Base-by-base conservation (phyloP, 1,140 invertebrate genomes). In the Triops longicaudatus region DNA sequence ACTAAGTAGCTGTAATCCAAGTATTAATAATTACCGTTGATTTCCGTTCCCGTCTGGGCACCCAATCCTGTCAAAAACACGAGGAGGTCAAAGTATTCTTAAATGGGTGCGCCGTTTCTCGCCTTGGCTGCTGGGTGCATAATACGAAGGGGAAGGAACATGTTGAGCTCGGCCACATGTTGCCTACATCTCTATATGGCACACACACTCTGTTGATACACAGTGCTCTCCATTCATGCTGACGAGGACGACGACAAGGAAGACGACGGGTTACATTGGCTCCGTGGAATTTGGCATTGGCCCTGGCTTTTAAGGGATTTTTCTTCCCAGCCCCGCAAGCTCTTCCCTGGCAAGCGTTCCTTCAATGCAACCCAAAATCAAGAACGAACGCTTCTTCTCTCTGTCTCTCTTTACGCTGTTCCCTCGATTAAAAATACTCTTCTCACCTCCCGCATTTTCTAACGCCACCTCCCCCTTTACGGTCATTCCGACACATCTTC, bases 201-300 rank as follows among this genome's bases (percentile, higher is more conserved):
- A 22, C 22, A 63, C 22, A 63, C 50, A 63, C 50, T 17, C 17
- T 63, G 50, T 63, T 17, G 50, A 63, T 63, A 22, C 50, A 63
- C 50, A 63, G 50, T 63, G 50, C 50, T 63, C 50, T 63, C 50
- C 50, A 63, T 63, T 63, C 50, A 63, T 63, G 50, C 50, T 63
- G 50, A 22, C 50, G 50, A 63, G 5, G 50, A 63, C 44, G 44
- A 37, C 31, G 44, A 22, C n/a, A n/a, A n/a, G n/a, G n/a, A n/a
- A n/a, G n/a, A n/a, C 44, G 44, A 63, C 50, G 50, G 50, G 50
- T n/a, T 63, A 14, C 50, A n/a, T 63, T 63, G 31, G 31, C 22
- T 63, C 50, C 50, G 50, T 63, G 14, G n/a, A 63, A 22, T 63
- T 63, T 63, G 50, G 50, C 50, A n/a, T 63, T 63, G 50, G 50